Base-by-base conservation (phyloP, 2,888 invertebrate genomes). In the Sphaerophoria rueppellii region DNA sequence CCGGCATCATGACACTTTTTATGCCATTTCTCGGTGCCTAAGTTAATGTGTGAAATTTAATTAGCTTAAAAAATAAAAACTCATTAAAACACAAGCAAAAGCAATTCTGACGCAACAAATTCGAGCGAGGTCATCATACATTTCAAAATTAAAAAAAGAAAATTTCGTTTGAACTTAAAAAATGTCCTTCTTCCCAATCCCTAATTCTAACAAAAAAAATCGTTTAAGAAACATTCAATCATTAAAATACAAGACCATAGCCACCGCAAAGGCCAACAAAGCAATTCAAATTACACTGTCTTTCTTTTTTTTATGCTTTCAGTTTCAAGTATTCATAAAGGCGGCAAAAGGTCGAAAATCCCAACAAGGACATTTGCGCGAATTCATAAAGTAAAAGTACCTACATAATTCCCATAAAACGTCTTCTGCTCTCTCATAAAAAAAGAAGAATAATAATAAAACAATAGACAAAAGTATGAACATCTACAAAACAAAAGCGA, bases 271-370 rank as follows among this genome's bases (percentile, higher is more conserved):
- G 69, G 35, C 72, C 82, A 82, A 77, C 69, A n/a, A n/a, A 77
- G 57, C 50, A 43, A 82, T 55, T 72, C 71, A 77, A 82, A 77
- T 82, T 67, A 72, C 60, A 72, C 55, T 52, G 60, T 55, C 14
- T 16, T 58, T 24, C 12, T 61, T 4, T 35, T 34, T 9, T 63
- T 16, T 4, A 46, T 46, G 24, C 9, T 4, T 4, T 34, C 35
- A 11, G 16, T n/a, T n/a, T 35, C 35, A 11, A 40, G 11, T 16
- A 2, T 24, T 12, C 12, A 43, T 4, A 58, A 37, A 58, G 40
- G 43, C 32, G 37, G 43, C 14, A 9, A 52, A 32, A 35, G 65
- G 70, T 55, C n/a, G 14, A 40, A n/a, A 43, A 32, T 50, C n/a
- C 11, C 5, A 16, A 40, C 7, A n/a, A 54, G 7, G 35, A 35